A percentile compares a stretch with the other conserved stretches of the same genome.
These are phyloP conservation scores for Neocrepidodera transversa DNA, from an alignment of 2,888 invertebrate species.

Conservation along the genomic window DNA sequence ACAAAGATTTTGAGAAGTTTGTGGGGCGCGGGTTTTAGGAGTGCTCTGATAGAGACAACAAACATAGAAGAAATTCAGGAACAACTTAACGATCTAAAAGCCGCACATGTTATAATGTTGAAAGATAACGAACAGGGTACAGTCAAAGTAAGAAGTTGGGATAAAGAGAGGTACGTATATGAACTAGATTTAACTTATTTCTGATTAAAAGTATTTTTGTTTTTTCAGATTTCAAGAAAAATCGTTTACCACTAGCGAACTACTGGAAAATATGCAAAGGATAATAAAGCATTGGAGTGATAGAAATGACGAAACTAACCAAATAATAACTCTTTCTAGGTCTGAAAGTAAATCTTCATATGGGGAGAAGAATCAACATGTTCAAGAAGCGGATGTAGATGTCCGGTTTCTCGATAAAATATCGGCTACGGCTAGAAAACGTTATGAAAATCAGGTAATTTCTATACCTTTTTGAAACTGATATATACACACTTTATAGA, in stretches of 20 bases:
- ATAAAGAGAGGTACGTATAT: conserved; percentile 63
- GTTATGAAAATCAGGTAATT: conserved; percentile 75
- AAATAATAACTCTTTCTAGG: conserved; percentile 41
- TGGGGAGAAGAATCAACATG: conserved; percentile 45
- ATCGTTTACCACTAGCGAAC: conserved; percentile 67
- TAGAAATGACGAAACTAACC: conserved; percentile 36
- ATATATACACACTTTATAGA: too few species aligned
- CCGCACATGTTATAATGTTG: conserved; percentile 69
- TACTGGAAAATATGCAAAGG: conserved; percentile 75
- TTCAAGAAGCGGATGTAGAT: conserved; percentile 63
- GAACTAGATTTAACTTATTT: not conserved
- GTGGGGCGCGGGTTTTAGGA: conserved; percentile 75
- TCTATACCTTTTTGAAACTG: too few species aligned
- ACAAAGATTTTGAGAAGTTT: conserved; percentile 67
- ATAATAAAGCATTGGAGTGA: conserved; percentile 61
- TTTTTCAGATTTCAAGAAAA: conserved; percentile 68
- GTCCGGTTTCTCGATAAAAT: conserved; percentile 75
- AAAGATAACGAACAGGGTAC: conserved; percentile 67
- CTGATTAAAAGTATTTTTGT: not conserved
- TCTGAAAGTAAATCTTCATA: conserved; percentile 52
- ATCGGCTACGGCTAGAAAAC: conserved; percentile 68
- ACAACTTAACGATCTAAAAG: conserved; percentile 66
- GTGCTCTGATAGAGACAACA: conserved; percentile 67
- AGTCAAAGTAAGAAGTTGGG: conserved; percentile 68
- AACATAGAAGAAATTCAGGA: conserved; percentile 73